Conservation (phyloP, 2,797 vertebrate genomes). For the Falco rusticolus region DNA sequence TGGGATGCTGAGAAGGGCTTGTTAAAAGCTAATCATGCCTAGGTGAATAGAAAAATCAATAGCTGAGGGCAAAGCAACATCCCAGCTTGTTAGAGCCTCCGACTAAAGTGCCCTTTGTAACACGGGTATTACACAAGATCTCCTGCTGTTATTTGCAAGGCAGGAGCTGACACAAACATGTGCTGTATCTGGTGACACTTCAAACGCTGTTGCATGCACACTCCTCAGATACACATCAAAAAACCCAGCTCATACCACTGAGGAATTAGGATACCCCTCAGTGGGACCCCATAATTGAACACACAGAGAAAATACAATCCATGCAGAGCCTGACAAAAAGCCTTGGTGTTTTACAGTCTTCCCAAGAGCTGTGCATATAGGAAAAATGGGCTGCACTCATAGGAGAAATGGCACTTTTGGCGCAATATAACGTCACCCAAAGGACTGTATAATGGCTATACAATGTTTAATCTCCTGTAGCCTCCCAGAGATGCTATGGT, state of each 20-base stretch:
- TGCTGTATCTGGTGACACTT: neutral
- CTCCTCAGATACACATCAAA: neutral
- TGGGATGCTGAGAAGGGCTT: neutral
- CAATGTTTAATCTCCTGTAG: neutral
- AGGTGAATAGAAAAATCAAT: neutral
- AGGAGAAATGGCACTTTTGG: neutral
- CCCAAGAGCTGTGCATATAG: neutral
- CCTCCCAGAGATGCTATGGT: neutral
- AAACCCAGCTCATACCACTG: neutral
- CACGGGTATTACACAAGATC: neutral
- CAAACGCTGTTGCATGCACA: neutral
- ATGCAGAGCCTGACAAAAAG: neutral
- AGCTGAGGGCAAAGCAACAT: neutral
- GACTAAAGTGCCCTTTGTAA: neutral
- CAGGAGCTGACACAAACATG: neutral
- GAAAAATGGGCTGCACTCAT: neutral
- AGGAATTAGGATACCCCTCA: neutral
- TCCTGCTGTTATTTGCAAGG: neutral
- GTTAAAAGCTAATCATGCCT: neutral
- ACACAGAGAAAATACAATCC: neutral
- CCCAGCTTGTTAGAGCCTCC: neutral
- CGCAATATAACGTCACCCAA: accelerated
- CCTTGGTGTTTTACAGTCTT: neutral
- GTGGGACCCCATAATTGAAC: neutral
- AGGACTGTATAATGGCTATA: neutral